These are phyloP conservation scores for Bovichtus variegatus DNA, from an alignment of 2,797 vertebrate genomes.

Conservation along the genomic window DNA sequence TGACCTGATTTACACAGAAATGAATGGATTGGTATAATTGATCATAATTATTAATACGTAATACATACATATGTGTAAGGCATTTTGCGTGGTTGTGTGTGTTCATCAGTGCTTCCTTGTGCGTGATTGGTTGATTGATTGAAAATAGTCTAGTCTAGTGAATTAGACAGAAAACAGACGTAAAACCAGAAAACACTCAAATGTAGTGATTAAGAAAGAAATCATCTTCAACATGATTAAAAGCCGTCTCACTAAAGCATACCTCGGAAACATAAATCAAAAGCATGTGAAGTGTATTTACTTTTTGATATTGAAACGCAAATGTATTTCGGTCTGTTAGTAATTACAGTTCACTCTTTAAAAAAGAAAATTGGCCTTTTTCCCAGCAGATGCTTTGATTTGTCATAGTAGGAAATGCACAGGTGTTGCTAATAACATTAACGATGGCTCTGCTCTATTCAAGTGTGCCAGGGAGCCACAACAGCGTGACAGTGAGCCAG, in stretches of 20 bases:
- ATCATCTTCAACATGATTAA: neutral
- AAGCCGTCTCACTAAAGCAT: too few relatives aligned
- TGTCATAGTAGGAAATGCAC: neutral
- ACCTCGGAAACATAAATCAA: neutral
- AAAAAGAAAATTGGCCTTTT: neutral
- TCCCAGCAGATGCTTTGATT: neutral
- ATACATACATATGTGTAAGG: fast-evolving
- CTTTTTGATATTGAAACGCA: neutral
- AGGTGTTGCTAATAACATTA: neutral
- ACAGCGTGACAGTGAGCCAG: neutral
- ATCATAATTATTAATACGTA: neutral
- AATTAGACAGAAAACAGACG: neutral
- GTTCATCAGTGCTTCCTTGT: neutral
- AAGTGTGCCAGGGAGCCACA: neutral
- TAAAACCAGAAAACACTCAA: neutral
- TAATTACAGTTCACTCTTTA: neutral
- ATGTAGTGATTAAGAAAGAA: neutral
- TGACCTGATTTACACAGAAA: neutral
- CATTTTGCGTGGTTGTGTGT: neutral
- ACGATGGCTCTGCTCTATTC: neutral
- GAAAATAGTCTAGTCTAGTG: neutral
- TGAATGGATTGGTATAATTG: neutral
- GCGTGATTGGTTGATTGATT: too few relatives aligned
- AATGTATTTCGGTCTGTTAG: neutral
- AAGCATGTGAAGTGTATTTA: neutral